A percentile compares a stretch with the other conserved stretches of the same genome.
phyloP scores from a whole-genome alignment of 2,797 vertebrate genomes.

The Xiphorhynchus erythropygius region DNA sequence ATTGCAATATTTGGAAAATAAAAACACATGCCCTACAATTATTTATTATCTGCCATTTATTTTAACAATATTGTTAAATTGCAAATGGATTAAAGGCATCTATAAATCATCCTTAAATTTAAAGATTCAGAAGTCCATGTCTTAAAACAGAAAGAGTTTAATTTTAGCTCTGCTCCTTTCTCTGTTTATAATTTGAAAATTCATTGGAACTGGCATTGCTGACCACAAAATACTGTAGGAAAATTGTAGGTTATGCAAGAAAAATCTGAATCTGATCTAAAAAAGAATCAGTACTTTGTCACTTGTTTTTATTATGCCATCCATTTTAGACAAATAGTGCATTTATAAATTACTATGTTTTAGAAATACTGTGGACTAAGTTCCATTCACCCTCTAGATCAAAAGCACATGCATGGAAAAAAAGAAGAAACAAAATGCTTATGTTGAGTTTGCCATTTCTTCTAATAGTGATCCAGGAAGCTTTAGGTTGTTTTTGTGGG shows the following conservation, averaged over 20 bases:
- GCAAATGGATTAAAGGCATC: slow-evolving; percentile 10
- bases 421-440: background rate
- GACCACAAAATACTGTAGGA: slow-evolving; percentile 15
- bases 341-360: slow-evolving; percentile 25
- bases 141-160: background rate
- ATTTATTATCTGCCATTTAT: slow-evolving; percentile 16
- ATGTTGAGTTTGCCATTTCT: background rate
- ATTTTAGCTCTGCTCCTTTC: background rate
- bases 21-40: slow-evolving; percentile 9
- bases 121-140: background rate
- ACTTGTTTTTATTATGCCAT: slow-evolving; percentile 22
- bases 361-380: background rate
- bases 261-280: slow-evolving; percentile 1
- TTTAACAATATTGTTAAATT: background rate
- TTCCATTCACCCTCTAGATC: background rate
- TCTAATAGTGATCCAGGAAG: background rate
- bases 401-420: background rate
- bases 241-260: background rate
- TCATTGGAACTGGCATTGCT: slow-evolving; percentile 3
- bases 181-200: background rate
- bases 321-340: background rate
- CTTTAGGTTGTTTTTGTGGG: background rate
- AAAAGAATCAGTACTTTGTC: slow-evolving; percentile 1
- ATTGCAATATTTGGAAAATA: slow-evolving; percentile 50
- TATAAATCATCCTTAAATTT: slow-evolving; percentile 18